Evolutionary conservation across 2,888 invertebrate species (phyloP), one percentile per base, ranked within the genome.

Genomic region (Trichopria drosophilae): DNA sequence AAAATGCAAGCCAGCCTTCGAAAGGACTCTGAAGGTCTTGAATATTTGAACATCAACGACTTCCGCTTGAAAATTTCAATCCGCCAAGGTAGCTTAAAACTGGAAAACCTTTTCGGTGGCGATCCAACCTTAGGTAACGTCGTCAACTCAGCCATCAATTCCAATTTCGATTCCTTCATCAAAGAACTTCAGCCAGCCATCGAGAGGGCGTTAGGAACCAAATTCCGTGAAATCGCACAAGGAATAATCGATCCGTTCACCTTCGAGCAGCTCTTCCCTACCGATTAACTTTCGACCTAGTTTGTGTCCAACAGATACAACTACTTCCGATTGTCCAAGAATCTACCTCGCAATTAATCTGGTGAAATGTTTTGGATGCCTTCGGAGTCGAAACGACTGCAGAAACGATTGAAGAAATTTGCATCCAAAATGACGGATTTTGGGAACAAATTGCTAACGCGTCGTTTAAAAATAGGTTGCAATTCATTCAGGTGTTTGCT

Each of bases 51-150:
- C 54, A 80, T 85, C 60, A 74, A 78, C 15, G 78, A 79, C 10
- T 76, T 82, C 20, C 76, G 78, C 32, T 73, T 85, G 59, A 79
- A 76, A 56, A 73, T 74, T 7, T 55, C 62, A 1, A 62, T 85
- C 28, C 80, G 79, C 45, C 82, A 83, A 62, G 84, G 83, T 62
- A 71, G 72, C 22, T 63, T 85, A 26, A 65, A 72, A 28, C 73
- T 85, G 1, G 80, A 82, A 0, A 83, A 84, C 42, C 78, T 84
- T 10, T 84, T 84, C 70, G 79, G 80, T 13, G 83, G 82, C 6
- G 83, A 85, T 62, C 79, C 79, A 61, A 71, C 77, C 31, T 74
- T 85, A 36, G 82, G 85, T 80, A 71, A 74, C 10, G 75, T 81
- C n/a, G 71, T 82, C 0, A 85, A 84, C 64, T 71, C 75, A 31